Percentiles rank a stretch among this genome's conserved stretches.
phyloP scores from a whole-genome alignment of 1,140 invertebrate species.

The Ceratoteleas bidentatus region DNA sequence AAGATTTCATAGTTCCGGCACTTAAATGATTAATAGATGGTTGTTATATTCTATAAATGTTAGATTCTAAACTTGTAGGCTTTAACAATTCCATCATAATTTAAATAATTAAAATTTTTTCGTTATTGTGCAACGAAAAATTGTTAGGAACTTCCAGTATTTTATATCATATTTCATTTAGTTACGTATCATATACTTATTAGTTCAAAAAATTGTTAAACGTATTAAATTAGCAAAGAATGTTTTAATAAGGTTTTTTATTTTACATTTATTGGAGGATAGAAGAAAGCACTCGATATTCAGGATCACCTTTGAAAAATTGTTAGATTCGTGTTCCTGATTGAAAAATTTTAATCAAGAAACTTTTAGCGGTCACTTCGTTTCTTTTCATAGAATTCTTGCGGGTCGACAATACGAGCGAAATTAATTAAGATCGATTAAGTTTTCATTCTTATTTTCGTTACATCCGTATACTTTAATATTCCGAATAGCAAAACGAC shows the following conservation, averaged over 20 bases:
- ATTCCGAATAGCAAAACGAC: not conserved
- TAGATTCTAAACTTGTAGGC: too few relatives aligned
- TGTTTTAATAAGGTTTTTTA: constrained; percentile 24
- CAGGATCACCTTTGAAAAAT: constrained; percentile 29
- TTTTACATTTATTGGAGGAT: constrained; percentile 9
- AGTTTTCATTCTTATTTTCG: not conserved
- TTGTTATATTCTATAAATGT: too few relatives aligned
- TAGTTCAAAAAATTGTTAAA: too few relatives aligned
- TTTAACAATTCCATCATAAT: too few relatives aligned
- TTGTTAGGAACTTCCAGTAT: too few relatives aligned
- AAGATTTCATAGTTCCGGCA: too few relatives aligned
- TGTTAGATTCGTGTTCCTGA: constrained; percentile 18
- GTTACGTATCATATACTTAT: too few relatives aligned
- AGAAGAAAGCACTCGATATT: constrained; percentile 29
- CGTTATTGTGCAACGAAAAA: too few relatives aligned
- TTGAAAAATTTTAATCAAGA: constrained; percentile 42
- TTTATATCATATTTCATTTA: too few relatives aligned
- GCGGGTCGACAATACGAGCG: not conserved
- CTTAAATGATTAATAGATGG: too few relatives aligned
- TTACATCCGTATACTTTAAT: too few relatives aligned
- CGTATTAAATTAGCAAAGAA: constrained; percentile 19
- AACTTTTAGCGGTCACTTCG: constrained; percentile 36
- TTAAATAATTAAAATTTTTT: too few relatives aligned
- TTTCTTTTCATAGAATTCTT: constrained; percentile 24
- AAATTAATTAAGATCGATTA: constrained; percentile 27